Percentiles rank a stretch among this genome's conserved stretches.
These are phyloP conservation scores for Stenodema calcarata DNA, from an alignment of 2,888 invertebrate genomes.

Conservation along the genomic window DNA sequence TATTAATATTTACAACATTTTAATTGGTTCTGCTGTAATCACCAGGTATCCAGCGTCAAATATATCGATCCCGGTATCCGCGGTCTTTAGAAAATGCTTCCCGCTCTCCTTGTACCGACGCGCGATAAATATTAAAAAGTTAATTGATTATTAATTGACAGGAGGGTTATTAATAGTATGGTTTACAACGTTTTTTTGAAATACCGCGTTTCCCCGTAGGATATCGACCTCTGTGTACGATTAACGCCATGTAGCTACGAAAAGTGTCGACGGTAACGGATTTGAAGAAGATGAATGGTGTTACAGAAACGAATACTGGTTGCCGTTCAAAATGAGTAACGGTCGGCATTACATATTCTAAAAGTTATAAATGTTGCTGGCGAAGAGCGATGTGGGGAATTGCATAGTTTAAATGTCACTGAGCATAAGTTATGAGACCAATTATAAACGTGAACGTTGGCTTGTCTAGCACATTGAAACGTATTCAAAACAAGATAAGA, in stretches of 20 bases:
- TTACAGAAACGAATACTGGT: no score
- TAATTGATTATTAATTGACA: constrained; percentile 37
- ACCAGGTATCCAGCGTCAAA: background rate
- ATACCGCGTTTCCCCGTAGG: background rate
- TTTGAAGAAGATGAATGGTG: background rate
- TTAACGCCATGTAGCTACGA: background rate
- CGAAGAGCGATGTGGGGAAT: no score
- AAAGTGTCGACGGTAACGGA: background rate
- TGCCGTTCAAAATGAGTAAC: no score
- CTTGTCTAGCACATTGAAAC: no score
- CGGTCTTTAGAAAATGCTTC: background rate
- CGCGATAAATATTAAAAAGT: constrained; percentile 32
- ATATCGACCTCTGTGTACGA: background rate
- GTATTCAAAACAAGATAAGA: no score
- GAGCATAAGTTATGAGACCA: no score
- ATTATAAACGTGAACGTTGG: no score
- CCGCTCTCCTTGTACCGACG: background rate
- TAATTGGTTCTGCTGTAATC: constrained; percentile 16
- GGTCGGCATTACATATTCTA: no score
- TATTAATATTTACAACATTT: constrained; percentile 37
- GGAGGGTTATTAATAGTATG: constrained; percentile 13
- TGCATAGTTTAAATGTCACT: no score
- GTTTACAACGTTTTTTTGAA: background rate
- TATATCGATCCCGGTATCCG: background rate
- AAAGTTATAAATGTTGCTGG: no score